A percentile compares a stretch with the other conserved stretches of the same genome.
These are phyloP conservation scores for Imbricaverruca yamaguchii DNA, from an alignment of 2,888 invertebrate genomes.

Conservation along the genomic window DNA sequence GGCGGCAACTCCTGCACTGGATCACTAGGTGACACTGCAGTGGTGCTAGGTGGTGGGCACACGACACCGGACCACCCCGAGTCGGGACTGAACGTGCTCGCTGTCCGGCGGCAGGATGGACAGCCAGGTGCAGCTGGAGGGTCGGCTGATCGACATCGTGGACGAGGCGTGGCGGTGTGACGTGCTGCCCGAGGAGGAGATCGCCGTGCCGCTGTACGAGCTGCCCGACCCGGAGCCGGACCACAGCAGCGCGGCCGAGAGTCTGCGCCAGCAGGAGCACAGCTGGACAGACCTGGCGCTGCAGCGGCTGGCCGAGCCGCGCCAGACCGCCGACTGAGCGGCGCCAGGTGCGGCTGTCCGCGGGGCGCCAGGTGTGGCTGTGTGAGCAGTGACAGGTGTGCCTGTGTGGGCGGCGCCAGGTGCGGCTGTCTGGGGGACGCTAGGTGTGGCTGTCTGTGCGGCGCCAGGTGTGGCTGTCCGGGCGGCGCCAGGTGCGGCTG, in stretches of 20 bases:
- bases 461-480: too few species aligned
- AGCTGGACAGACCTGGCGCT: conserved; percentile 54
- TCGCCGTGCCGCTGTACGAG: conserved; percentile 69
- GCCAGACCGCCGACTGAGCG: neutral
- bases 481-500: too few species aligned
- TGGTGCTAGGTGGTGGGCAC: too few species aligned
- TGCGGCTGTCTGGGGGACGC: too few species aligned
- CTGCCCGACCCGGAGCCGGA: conserved; percentile 89
- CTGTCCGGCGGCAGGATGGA: conserved; percentile 25
- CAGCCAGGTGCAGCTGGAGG: conserved; percentile 58
- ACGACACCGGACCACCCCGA: too few species aligned
- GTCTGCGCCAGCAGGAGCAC: conserved; percentile 76
- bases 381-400: too few species aligned
- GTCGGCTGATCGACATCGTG: conserved; percentile 66
- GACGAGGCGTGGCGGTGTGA: conserved; percentile 78
- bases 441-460: too few species aligned
- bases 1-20: too few species aligned
- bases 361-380: neutral
- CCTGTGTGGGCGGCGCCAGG: too few species aligned
- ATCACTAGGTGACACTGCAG: too few species aligned
- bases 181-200: conserved; percentile 43
- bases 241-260: conserved; percentile 75
- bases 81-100: too few species aligned
- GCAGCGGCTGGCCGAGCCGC: conserved; percentile 29
- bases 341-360: neutral